These are phyloP conservation scores for Nylanderia fulva DNA, from an alignment of 1,140 invertebrate genomes.

Conservation along the genomic window DNA sequence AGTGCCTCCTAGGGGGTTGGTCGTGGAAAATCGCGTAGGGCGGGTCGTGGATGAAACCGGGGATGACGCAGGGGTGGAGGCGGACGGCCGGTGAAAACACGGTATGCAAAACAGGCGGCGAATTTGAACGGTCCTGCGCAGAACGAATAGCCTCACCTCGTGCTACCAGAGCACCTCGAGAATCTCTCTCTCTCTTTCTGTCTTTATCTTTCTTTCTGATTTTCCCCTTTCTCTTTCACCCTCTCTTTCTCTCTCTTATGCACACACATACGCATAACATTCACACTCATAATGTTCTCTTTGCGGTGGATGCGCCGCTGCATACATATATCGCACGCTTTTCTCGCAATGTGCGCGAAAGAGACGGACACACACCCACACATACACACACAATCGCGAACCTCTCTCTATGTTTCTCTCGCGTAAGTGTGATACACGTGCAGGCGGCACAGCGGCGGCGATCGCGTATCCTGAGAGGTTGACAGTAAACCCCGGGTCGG, in stretches of 20 bases:
- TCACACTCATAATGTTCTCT: conserved; percentile 22
- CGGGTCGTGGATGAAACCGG: conserved; percentile 67
- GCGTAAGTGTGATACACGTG: conserved; percentile 68
- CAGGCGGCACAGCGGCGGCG: conserved; percentile 56
- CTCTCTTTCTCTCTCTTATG: conserved; percentile 28
- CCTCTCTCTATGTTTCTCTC: conserved; percentile 38
- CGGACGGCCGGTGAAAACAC: conserved; percentile 75
- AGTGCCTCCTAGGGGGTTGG: conserved; percentile 66
- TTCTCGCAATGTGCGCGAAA: conserved; percentile 24
- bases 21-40: conserved; percentile 75
- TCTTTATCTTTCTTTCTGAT: conserved; percentile 27
- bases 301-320: conserved; percentile 20
- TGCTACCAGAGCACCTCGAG: conserved; percentile 67
- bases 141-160: conserved; percentile 79
- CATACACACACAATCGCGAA: conserved; percentile 36
- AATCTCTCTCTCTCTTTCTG: conserved; percentile 45
- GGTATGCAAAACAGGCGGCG: conserved; percentile 84
- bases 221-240: conserved; percentile 7
- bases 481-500: conserved; percentile 29
- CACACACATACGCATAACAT: conserved; percentile 4
- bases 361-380: conserved; percentile 8
- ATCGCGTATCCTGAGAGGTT: conserved; percentile 49
- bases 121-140: conserved; percentile 84
- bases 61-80: conserved; percentile 63
- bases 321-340: conserved; percentile 12